phyloP scores from a whole-genome alignment of 2,888 invertebrate species.

The Leucania comma region DNA sequence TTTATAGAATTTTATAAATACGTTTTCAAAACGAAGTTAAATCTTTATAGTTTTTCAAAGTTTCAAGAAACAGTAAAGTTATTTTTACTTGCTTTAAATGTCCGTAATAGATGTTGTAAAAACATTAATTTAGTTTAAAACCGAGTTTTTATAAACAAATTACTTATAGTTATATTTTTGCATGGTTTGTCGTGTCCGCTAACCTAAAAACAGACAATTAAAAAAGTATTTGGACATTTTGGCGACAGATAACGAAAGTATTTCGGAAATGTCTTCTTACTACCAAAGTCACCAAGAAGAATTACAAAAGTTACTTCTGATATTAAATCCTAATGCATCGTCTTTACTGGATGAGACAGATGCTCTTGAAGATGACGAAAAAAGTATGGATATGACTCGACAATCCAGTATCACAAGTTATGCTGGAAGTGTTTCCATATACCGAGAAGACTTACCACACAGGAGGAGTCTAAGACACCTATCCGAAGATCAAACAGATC shows the following conservation, averaged over 20 bases:
- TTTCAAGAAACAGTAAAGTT: slow-evolving; percentile 12
- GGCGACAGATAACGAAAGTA: slow-evolving; percentile 86
- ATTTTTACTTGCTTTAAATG: slow-evolving; percentile 65
- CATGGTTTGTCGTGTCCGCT: slow-evolving; percentile 87
- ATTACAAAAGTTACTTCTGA: slow-evolving; percentile 79
- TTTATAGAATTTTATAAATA: background rate
- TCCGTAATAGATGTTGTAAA: slow-evolving; percentile 61
- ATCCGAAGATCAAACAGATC: slow-evolving; percentile 84
- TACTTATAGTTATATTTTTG: slow-evolving; percentile 85
- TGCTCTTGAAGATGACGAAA: slow-evolving; percentile 82
- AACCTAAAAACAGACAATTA: slow-evolving; percentile 83
- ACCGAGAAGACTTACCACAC: slow-evolving; percentile 82
- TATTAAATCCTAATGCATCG: slow-evolving; percentile 83
- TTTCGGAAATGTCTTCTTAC: slow-evolving; percentile 83
- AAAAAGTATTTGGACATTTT: slow-evolving; percentile 92
- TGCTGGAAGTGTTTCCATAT: slow-evolving; percentile 80
- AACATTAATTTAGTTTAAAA: slow-evolving; percentile 58
- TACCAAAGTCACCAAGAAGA: slow-evolving; percentile 85
- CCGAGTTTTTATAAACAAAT: slow-evolving; percentile 65
- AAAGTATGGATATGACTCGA: slow-evolving; percentile 74
- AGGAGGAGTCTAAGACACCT: slow-evolving; percentile 82
- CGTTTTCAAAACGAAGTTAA: background rate
- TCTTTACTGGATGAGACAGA: slow-evolving; percentile 83
- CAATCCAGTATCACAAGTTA: slow-evolving; percentile 80
- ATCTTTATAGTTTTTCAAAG: slow-evolving; percentile 11